These are phyloP conservation scores for Nasonia oneida DNA, from an alignment of 2,888 invertebrate genomes.

Conservation along the genomic window DNA sequence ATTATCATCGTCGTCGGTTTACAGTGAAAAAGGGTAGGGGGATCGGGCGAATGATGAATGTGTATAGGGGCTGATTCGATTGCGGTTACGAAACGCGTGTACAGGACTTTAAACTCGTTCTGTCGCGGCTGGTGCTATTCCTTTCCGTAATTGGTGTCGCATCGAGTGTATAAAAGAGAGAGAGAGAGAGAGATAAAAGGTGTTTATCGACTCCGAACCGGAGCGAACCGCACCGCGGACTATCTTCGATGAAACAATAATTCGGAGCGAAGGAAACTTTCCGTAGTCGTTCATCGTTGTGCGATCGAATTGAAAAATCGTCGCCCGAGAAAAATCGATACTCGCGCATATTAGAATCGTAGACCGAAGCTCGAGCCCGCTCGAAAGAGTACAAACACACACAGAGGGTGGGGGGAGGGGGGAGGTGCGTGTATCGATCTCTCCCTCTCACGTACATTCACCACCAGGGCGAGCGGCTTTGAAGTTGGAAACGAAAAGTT, in stretches of 20 bases:
- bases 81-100: neutral
- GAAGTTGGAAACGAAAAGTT: conserved; percentile 57
- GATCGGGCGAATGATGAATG: conserved; percentile 10
- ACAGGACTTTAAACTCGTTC: neutral
- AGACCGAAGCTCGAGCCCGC: neutral
- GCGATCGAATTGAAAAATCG: conserved; percentile 2
- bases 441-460: neutral
- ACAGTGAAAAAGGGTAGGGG: conserved; percentile 12
- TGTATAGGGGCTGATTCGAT: neutral
- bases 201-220: no score
- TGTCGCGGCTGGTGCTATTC: neutral
- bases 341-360: conserved; percentile 17
- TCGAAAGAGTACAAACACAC: no score
- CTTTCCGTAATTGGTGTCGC: no score
- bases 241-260: neutral
- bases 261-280: neutral
- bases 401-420: no score
- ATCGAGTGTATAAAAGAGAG: no score
- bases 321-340: conserved; percentile 27
- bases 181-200: no score
- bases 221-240: neutral
- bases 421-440: conserved; percentile 57
- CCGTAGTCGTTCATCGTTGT: neutral
- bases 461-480: conserved; percentile 17
- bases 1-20: neutral